Evolutionary conservation across 2,797 vertebrate genomes (phyloP), one percentile per base, ranked within the genome.

Genomic region (Epinephelus malabaricus): DNA sequence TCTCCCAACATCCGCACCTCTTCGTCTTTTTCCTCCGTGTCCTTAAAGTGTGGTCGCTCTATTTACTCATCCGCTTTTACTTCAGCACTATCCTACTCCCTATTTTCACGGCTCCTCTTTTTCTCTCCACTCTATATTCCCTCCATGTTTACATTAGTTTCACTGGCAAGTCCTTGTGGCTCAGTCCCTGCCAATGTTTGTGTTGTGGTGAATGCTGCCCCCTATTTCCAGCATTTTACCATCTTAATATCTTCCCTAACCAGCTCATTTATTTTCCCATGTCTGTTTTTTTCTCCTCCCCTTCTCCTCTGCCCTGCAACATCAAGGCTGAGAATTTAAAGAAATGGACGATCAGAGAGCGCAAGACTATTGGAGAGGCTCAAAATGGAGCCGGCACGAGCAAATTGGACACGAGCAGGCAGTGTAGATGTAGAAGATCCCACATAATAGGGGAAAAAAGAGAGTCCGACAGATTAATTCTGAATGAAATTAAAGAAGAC

Each of bases 401-500:
- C 78, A 89, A 90, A 90, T 86, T 87, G 76, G 85, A 87, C 66
- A 38, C 75, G 68, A 70, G 73, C 25, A 45, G 38, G 66, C 69
- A 76, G 50, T 72, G 47, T 72, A 77, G 77, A 89, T 84, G 83
- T 63, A 76, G 66, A 81, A 81, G 85, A 65, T 65, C 77, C 69
- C 73, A 85, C 71, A 86, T 79, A 82, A 86, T 78, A 62, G 70
- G 9, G 82, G 6, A 17, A 60, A 74, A 68, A 61, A 80, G 73
- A 61, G 66, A 83, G 79, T 81, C 66, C 17, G 68, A 80, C 84
- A 86, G 89, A 92, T 84, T 83, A 90, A 92, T 92, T 90, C 69
- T 38, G 89, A 94, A 92, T 93, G 86, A 93, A 94, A 95, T 93
- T 88, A 92, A 89, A 91, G 85, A 85, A 77, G 86, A 83, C 62